Evolutionary conservation across 2,797 vertebrate species (phyloP), one percentile per base, ranked within the genome.

Genomic region (Acipenser transmontanus): DNA sequence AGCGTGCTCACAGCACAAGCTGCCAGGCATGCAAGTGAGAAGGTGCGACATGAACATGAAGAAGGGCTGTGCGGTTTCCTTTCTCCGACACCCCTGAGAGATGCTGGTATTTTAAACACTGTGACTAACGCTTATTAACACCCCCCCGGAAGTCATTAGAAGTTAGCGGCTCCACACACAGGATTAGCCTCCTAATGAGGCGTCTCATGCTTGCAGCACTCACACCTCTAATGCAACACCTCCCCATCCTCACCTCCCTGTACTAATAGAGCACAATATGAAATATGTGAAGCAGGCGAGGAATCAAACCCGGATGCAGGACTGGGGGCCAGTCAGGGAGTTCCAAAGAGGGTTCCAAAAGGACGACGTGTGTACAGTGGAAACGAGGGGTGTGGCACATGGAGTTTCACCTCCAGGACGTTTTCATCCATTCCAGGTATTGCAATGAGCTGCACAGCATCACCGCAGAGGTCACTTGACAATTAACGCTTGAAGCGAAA

Each of bases 91-190:
- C 48, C 56, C 50, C 69, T 73, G 72, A 73, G 75, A 78, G 69
- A n/a, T 59, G 68, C 83, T 77, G 77, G 76, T 82, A 73, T 7
- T 67, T 50, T 77, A 71, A 72, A 83, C 84, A 68, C 67, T 74
- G 82, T 76, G 84, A 78, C 80, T 80, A 80, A 68, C 67, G 74
- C 82, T 89, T 79, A 84, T 89, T 89, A 89, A 83, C 88, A 75
- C 84, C 77, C 83, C 69, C 66, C 73, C 79, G 77, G 65, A 8
- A 66, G 78, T 86, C 85, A 89, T 90, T 86, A 85, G 76, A 74
- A 75, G 63, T 64, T 66, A 71, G 61, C 50, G 17, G 47, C 51
- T 47, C 17, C 14, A 2, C 47, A 57, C 51, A 52, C 47, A 57
- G 52, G 8, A 64, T 6, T 34, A 10, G 11, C 8, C 47, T 62